Percentiles rank a stretch among this genome's conserved stretches.
phyloP scores from a whole-genome alignment of 2,113 vertebrate genomes.

The Lepus americanus region DNA sequence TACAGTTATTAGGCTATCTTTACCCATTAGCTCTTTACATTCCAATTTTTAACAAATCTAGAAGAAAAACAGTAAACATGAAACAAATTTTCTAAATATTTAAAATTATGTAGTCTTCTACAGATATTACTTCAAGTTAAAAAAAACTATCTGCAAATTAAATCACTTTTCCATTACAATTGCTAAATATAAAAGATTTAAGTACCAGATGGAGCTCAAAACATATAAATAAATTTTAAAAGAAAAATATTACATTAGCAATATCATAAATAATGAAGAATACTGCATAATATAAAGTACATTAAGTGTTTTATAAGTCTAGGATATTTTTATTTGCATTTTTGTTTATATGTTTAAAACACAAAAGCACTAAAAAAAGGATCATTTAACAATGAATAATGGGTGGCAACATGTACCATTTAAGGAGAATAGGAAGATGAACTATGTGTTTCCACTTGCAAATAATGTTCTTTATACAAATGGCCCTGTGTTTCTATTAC shows the following conservation, averaged over 20 bases:
- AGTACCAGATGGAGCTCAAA: conserved; percentile 54
- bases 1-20: not conserved
- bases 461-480: conserved; percentile 71
- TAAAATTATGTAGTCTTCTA: conserved; percentile 55
- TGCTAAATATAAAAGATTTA: conserved; percentile 30
- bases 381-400: conserved; percentile 10
- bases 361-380: not conserved
- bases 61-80: conserved; percentile 27
- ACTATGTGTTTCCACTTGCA: conserved; percentile 18
- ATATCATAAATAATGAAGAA: conserved; percentile 51
- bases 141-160: conserved; percentile 36
- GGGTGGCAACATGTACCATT: not conserved
- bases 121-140: conserved; percentile 24
- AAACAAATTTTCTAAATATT: conserved; percentile 34
- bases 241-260: not conserved
- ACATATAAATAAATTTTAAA: conserved; percentile 13
- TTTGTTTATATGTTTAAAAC: conserved; percentile 27
- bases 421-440: conserved; percentile 57
- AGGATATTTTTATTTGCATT: conserved; percentile 54
- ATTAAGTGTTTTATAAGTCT: conserved; percentile 52
- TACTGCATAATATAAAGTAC: not conserved
- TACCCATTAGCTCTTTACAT: conserved; percentile 18
- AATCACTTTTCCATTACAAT: conserved; percentile 24
- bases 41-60: conserved; percentile 58
- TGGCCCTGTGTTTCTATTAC: conserved; percentile 53